Evolutionary conservation across 1,140 invertebrate genomes (phyloP), one percentile per base, ranked within the genome.

Genomic region (Neodiprion fabricii): DNA sequence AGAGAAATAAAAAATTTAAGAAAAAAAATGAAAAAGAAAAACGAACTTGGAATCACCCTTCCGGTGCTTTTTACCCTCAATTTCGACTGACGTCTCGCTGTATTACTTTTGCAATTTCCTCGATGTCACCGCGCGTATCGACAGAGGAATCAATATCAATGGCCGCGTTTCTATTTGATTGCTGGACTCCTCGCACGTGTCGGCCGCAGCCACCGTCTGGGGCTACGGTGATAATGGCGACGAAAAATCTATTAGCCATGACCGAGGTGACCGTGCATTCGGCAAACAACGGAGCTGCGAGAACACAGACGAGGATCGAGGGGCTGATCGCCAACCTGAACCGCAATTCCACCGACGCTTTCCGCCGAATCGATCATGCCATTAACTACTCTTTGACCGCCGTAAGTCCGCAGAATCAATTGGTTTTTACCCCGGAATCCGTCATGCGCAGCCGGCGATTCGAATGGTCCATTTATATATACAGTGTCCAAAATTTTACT

Each of bases 171-270:
- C 28, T 61, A n/a, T 12, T 61, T n/a, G 53, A 61, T 61, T 61
- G 11, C n/a, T n/a, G 8, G 53, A n/a, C 53, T 61, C 53, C 53
- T 11, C 53, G n/a, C n/a, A 61, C 53, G 2, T 61, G 53, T 61
- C 53, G n/a, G n/a, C 1, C 53, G n/a, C 53, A 61, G 53, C 53
- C n/a, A 8, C 53, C 8, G 53, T 61, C 53, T 61, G 53, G 53
- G 11, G 1, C 11, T 11, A 11, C 53, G n/a, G 11, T 61, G n/a
- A 61, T 61, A 61, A 61, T 61, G n/a, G 53, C 11, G 53, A 61
- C 53, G n/a, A 61, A 61, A 61, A 61, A 61, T 61, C 53, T 61
- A 61, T 61, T 61, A 61, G 53, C 53, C 53, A 61, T n/a, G 53
- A 61, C 53, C 11, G 53, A 61, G 53, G n/a, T 8, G 53, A 61